A percentile compares a stretch with the other conserved stretches of the same genome.
phyloP scores from a whole-genome alignment of 1,140 invertebrate species.

The honey bee (Apis mellifera) region Amel_HAv3.1 CM009942.2:5220501-5221000 shows the following conservation, averaged over 20 bases:
- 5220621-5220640: slow-evolving; percentile 1
- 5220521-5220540: slow-evolving; percentile 74
- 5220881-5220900: slow-evolving; percentile 62
- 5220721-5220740: slow-evolving; percentile 82
- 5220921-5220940: background rate
- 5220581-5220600: background rate
- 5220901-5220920: slow-evolving; percentile 41
- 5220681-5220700: slow-evolving; percentile 79
- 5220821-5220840: slow-evolving; percentile 78
- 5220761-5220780: slow-evolving; percentile 78
- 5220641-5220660: slow-evolving; percentile 38
- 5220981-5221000: background rate
- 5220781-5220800: slow-evolving; percentile 79
- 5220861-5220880: slow-evolving; percentile 62
- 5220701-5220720: slow-evolving; percentile 83
- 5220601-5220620: background rate
- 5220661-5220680: slow-evolving; percentile 80
- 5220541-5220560: slow-evolving; percentile 70
- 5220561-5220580: slow-evolving; percentile 7
- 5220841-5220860: slow-evolving; percentile 58
- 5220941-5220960: background rate
- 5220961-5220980: background rate
- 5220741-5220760: slow-evolving; percentile 81
- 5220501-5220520: slow-evolving; percentile 77
- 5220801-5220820: slow-evolving; percentile 81